phyloP scores from a whole-genome alignment of 2,113 vertebrate species.

The Mionectes macconnelli region DNA sequence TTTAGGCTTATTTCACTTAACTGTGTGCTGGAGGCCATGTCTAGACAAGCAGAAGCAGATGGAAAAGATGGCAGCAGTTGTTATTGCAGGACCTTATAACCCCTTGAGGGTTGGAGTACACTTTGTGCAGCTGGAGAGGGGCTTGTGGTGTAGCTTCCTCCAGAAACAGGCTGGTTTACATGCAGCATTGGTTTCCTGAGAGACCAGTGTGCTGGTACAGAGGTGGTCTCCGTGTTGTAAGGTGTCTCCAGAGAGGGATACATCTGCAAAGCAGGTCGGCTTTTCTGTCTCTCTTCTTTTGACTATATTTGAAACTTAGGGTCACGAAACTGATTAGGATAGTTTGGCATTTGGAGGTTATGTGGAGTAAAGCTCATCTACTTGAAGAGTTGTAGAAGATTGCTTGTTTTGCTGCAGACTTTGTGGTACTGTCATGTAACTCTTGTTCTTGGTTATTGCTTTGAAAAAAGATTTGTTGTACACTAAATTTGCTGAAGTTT shows the following conservation, averaged over 20 bases:
- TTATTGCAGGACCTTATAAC: not conserved
- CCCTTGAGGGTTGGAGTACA: not conserved
- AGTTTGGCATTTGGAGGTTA: not conserved
- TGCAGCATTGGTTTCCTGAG: fast-evolving
- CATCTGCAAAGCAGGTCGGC: not conserved
- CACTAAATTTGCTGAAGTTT: not conserved
- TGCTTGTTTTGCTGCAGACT: not conserved
- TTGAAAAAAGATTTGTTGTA: not conserved
- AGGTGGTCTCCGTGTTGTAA: not conserved
- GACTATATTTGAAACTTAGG: not conserved
- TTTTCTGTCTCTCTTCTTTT: not conserved
- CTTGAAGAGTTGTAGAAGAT: not conserved
- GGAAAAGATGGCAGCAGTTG: not conserved
- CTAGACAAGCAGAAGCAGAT: not conserved
- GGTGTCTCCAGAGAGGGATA: not conserved
- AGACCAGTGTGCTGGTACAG: fast-evolving
- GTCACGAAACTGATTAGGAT: not conserved
- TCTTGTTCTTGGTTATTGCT: not conserved
- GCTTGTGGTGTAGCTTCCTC: not conserved
- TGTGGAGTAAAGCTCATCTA: not conserved
- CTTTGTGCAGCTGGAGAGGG: not conserved
- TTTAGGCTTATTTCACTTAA: not conserved
- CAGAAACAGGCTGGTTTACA: fast-evolving
- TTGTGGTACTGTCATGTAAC: not conserved
- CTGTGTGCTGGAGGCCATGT: fast-evolving